Evolutionary conservation across 2,888 invertebrate genomes (phyloP), one percentile per base, ranked within the genome.

Genomic region (Trachelus stipa): DNA sequence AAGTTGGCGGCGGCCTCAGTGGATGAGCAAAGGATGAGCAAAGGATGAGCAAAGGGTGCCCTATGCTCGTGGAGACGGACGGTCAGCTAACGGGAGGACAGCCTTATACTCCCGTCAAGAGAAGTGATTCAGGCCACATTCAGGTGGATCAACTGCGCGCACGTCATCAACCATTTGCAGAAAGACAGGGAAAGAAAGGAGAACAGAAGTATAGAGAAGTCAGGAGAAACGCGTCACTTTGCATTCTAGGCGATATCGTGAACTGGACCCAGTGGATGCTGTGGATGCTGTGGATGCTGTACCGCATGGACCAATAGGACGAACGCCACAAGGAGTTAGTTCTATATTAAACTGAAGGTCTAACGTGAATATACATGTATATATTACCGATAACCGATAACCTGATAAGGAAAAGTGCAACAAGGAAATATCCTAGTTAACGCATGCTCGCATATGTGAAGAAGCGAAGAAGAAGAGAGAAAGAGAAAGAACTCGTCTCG

Each of bases 21-120:
- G 76, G 77, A 77, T 73, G 56, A 73, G 34, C 77, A 79, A 34
- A 34, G 76, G 78, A 77, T 74, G 56, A 73, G 33, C 77, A 79
- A 79, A 81, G 82, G 82, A 81, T 81, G 80, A 79, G 75, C 78
- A 73, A 69, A 76, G 80, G 77, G 80, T 74, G 81, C 78, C 76
- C 79, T 80, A 56, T 81, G 79, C 81, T 80, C 79, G 74, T 56
- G 76, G 77, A 82, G 83, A 82, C 80, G 80, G 81, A 81, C 84
- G 84, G 85, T 84, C 84, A 83, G 79, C 78, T 85, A 85, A 85
- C 85, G 85, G 85, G 83, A 85, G 81, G 83, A 82, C 82, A 83
- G 82, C 85, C 81, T 84, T 78, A 79, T 81, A 74, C 74, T 73
- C 71, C 73, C 68, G 69, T 75, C 69, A 40, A 30, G 71, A 4